A percentile compares a stretch with the other conserved stretches of the same genome.
Evolutionary conservation across 2,888 invertebrate genomes (phyloP).

Genomic region (Myopa tessellatipennis): DNA sequence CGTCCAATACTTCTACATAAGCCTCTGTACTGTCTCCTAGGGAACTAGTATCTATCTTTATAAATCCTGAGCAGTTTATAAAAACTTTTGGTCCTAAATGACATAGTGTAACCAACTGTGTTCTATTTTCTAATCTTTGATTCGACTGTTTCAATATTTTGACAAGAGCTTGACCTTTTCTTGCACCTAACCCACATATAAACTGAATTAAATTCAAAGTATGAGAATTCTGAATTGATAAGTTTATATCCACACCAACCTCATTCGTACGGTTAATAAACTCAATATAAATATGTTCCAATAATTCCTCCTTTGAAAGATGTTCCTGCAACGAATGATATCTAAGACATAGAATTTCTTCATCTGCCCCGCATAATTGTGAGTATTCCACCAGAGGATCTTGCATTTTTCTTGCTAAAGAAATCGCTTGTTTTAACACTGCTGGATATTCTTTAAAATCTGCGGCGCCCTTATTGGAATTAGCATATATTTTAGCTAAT

Average conservation of each 20-base stretch:
- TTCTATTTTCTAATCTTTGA: constrained; percentile 91
- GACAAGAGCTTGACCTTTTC: constrained; percentile 89
- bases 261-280: constrained; percentile 96
- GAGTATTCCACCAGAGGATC: constrained; percentile 97
- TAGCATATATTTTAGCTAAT: constrained; percentile 90
- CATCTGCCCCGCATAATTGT: constrained; percentile 94
- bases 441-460: constrained; percentile 96
- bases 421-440: constrained; percentile 90
- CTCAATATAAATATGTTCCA: constrained; percentile 87
- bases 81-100: constrained; percentile 99
- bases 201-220: constrained; percentile 93
- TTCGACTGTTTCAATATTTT: constrained; percentile 91
- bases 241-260: constrained; percentile 97
- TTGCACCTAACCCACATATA: constrained; percentile 94
- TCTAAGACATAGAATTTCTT: constrained; percentile 94
- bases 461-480: constrained; percentile 82
- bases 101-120: constrained; percentile 93
- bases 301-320: constrained; percentile 83
- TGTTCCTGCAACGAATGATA: constrained; percentile 90
- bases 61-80: constrained; percentile 98
- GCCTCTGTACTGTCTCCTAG: constrained; percentile 94
- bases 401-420: constrained; percentile 90
- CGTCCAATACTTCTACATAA: constrained; percentile 95
- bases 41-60: constrained; percentile 97
- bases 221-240: constrained; percentile 89